A percentile compares a stretch with the other conserved stretches of the same genome.
Conservation (phyloP, 2,888 invertebrate genomes). For the Diloba caeruleocephala region DNA sequence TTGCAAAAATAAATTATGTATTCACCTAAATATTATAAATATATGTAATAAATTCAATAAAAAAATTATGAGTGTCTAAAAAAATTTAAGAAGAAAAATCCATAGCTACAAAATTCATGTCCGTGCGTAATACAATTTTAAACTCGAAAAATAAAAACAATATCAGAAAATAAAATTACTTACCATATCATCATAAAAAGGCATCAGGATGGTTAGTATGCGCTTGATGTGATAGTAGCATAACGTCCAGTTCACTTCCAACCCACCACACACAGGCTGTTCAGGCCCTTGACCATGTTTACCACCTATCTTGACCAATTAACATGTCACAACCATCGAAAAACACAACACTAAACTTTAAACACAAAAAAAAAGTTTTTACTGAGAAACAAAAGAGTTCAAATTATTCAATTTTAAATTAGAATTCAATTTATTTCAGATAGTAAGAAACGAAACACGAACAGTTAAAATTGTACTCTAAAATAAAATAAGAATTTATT, state of each 20-base stretch:
- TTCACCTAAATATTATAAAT: too few species aligned
- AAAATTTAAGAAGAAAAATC: too few species aligned
- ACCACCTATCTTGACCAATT: slow-evolving; percentile 76
- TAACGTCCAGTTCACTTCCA: slow-evolving; percentile 80
- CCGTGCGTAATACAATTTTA: background rate
- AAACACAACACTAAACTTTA: slow-evolving; percentile 46
- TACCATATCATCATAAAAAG: slow-evolving; percentile 85
- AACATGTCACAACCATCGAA: slow-evolving; percentile 60
- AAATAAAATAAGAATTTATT: background rate
- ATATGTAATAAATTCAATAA: too few species aligned
- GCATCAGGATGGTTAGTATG: slow-evolving; percentile 80
- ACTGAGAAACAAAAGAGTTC: slow-evolving; percentile 1
- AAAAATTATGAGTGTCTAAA: too few species aligned
- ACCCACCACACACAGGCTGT: slow-evolving; percentile 68
- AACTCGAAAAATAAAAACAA: slow-evolving; percentile 1
- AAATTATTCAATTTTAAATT: slow-evolving; percentile 8
- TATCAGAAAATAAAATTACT: slow-evolving; percentile 58
- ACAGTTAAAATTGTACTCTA: background rate
- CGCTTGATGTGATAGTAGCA: slow-evolving; percentile 77
- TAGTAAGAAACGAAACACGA: slow-evolving; percentile 2
- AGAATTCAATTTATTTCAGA: background rate
- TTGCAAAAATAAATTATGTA: too few species aligned
- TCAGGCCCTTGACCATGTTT: slow-evolving; percentile 60
- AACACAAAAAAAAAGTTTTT: slow-evolving; percentile 13
- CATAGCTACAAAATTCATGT: too few species aligned